phyloP scores from a whole-genome alignment of 2,113 vertebrate species.

The Peromyscus maniculatus region DNA sequence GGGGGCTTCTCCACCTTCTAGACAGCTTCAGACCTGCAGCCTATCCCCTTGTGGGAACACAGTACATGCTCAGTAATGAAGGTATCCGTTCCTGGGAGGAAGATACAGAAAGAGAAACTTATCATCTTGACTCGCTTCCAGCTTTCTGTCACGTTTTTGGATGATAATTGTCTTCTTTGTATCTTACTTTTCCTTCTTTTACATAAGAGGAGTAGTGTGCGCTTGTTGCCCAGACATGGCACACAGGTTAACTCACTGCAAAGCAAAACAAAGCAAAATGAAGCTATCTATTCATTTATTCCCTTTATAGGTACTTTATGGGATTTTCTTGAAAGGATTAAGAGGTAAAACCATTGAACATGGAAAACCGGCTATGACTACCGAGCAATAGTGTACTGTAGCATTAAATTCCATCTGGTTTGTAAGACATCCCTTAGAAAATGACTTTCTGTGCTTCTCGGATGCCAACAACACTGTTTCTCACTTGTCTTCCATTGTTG shows the following conservation, averaged over 20 bases:
- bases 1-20: too few species aligned
- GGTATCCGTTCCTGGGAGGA: background rate
- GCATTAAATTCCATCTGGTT: background rate
- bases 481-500: background rate
- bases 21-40: background rate
- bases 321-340: background rate
- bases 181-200: constrained; percentile 34
- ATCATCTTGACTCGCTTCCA: constrained; percentile 46
- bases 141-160: background rate
- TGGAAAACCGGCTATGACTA: background rate
- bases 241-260: constrained; percentile 4
- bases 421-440: background rate
- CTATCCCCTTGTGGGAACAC: rapidly evolving
- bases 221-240: constrained; percentile 26
- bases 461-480: background rate
- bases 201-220: constrained; percentile 37
- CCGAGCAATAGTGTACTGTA: rapidly evolving
- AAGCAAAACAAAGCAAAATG: constrained; percentile 36
- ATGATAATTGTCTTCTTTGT: constrained; percentile 60
- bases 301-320: constrained; percentile 8
- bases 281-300: background rate
- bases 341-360: background rate
- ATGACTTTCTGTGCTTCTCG: background rate
- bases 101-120: constrained; percentile 20
- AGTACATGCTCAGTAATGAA: background rate